These are phyloP conservation scores for Sylvilagus bachmani DNA, from an alignment of 2,113 vertebrate species.

Conservation along the genomic window DNA sequence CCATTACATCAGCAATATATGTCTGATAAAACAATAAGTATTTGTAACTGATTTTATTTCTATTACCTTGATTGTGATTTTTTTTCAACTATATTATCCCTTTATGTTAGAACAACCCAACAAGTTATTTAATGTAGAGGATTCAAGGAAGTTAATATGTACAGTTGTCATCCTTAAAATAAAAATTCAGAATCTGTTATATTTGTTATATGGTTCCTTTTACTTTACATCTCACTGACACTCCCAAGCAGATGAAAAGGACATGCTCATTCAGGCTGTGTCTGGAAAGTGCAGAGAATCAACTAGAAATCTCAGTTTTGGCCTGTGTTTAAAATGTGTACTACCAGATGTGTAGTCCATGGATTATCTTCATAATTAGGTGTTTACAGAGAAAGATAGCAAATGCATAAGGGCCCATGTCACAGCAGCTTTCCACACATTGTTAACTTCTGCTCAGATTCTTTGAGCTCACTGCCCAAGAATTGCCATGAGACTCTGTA, in stretches of 20 bases:
- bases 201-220: neutral
- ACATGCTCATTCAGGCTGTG: neutral
- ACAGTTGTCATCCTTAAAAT: neutral
- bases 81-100: neutral
- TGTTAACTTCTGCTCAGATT: neutral
- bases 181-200: neutral
- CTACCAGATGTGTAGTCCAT: neutral
- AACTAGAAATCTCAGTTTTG: neutral
- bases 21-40: too few relatives aligned
- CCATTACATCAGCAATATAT: neutral
- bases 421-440: neutral
- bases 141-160: neutral
- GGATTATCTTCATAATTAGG: neutral
- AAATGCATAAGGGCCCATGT: neutral
- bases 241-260: neutral
- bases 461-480: neutral
- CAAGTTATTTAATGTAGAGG: neutral
- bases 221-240: neutral
- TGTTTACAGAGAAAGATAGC: neutral
- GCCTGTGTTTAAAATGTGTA: neutral
- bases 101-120: slow-evolving; percentile 19
- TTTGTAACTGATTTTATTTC: too few relatives aligned
- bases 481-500: neutral
- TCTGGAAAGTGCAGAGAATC: neutral
- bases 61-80: neutral